A percentile compares a stretch with the other conserved stretches of the same genome.
phyloP scores from a whole-genome alignment of 2,113 vertebrate species.

The Pristiophorus japonicus region DNA sequence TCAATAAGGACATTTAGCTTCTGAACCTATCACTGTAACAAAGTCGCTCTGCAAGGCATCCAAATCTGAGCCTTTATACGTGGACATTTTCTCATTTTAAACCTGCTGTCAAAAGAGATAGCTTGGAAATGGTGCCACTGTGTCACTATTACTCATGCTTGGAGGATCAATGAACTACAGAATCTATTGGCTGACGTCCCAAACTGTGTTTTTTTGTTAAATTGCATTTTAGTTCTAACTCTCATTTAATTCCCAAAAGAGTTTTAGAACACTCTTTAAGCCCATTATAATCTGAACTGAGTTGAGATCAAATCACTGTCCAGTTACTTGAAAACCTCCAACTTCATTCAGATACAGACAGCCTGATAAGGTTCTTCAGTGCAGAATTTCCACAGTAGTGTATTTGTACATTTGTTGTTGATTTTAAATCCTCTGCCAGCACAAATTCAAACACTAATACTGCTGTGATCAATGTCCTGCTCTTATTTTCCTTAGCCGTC shows the following conservation, averaged over 20 bases:
- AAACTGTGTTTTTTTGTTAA: neutral
- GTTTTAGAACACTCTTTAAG: neutral
- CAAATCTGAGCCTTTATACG: too few relatives aligned
- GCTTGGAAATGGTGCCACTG: neutral
- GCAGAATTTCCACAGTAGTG: neutral
- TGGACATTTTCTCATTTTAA: neutral
- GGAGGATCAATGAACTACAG: neutral
- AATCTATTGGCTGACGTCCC: neutral
- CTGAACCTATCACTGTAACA: neutral
- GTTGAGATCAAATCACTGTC: constrained; percentile 14
- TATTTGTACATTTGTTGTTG: too few relatives aligned
- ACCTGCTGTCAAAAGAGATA: neutral
- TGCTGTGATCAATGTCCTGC: neutral
- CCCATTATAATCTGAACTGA: neutral
- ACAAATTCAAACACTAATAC: neutral
- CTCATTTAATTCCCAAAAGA: neutral
- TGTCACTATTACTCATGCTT: neutral
- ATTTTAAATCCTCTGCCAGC: neutral
- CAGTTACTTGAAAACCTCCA: neutral
- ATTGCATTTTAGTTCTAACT: neutral
- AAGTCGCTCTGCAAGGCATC: neutral
- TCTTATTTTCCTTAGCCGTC: neutral
- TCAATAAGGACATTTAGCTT: neutral
- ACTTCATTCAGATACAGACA: neutral
- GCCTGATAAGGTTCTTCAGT: neutral